These are phyloP conservation scores for Gymnodraco acuticeps DNA, from an alignment of 2,797 vertebrate genomes.

Conservation along the genomic window DNA sequence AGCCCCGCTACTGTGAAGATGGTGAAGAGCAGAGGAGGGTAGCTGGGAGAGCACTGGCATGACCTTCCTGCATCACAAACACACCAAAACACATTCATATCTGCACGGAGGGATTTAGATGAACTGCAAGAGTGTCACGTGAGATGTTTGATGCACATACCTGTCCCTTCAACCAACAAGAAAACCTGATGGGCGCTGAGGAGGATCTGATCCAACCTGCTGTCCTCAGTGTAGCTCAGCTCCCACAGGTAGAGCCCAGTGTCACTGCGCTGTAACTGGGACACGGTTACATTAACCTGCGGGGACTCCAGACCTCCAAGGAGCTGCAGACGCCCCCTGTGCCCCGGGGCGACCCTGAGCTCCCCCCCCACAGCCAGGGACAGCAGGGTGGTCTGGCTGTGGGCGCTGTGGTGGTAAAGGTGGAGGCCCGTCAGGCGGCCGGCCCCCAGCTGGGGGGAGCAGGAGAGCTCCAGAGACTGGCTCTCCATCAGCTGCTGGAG, in stretches of 20 bases:
- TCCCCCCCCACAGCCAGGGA: slow-evolving; percentile 36
- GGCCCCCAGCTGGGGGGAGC: slow-evolving; percentile 23
- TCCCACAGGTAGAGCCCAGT: slow-evolving; percentile 77
- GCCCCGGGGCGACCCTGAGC: slow-evolving; percentile 23
- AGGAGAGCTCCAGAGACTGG: slow-evolving; percentile 69
- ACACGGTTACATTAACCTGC: slow-evolving; percentile 71
- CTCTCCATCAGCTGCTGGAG: slow-evolving; percentile 53
- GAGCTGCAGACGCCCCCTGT: slow-evolving; percentile 59
- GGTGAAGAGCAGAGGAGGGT: slow-evolving; percentile 65
- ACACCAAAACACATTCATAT: background rate
- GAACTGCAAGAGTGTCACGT: background rate
- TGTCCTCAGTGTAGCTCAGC: slow-evolving; percentile 51
- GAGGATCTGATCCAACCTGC: background rate
- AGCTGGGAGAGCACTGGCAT: slow-evolving; percentile 58
- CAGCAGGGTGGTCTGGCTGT: slow-evolving; percentile 67
- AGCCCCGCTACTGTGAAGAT: slow-evolving; percentile 62
- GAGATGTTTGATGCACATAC: slow-evolving; percentile 45
- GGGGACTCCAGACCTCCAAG: slow-evolving; percentile 25
- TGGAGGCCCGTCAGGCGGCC: slow-evolving; percentile 46
- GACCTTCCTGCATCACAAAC: slow-evolving; percentile 55
- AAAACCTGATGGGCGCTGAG: slow-evolving; percentile 41
- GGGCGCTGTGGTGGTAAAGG: slow-evolving; percentile 64
- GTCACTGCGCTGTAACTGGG: slow-evolving; percentile 55
- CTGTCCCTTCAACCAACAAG: slow-evolving; percentile 68
- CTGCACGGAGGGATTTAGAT: background rate